Evolutionary conservation across 1,140 invertebrate species (phyloP), one percentile per base, ranked within the genome.

Genomic region (Caenorhabditis tropicalis): DNA sequence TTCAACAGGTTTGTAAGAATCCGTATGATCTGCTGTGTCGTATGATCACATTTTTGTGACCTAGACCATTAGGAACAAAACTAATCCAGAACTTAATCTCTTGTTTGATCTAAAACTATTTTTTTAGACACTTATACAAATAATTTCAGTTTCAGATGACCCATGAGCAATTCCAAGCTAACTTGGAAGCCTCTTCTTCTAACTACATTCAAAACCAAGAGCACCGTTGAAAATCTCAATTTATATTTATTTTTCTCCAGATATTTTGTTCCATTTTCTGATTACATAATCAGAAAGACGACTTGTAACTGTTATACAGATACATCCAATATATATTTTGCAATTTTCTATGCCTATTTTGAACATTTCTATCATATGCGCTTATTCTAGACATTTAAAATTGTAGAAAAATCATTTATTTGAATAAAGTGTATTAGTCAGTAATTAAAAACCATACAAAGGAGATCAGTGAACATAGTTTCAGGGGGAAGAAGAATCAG

Each of bases 301-400:
- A 3, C 12, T 24, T 43, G 65, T 74, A 74, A 39, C 65, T 74
- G 65, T 74, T 46, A 74, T 74, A 74, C 65, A 74, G 65, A 65
- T 43, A n/a, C 15, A 5, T 19, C 4, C 24, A 12, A 43, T 24
- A 21, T 24, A 12, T 74, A 74, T 74, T 74, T 74, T 24, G 12
- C 65, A 43, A 65, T 74, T 74, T 74, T 74, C 65, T 74, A 74
- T 74, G n/a, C 24, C 29, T 24, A 9, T 10, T 27, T 56, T 74
- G 2, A 10, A 74, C 12, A 43, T 74, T 74, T 24, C 7, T 24
- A 19, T 27, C 43, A 43, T 74, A 74, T 74, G 65, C 24, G 36
- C 65, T 43, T 74, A 74, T 74, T 74, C 33, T 74, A 74, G 65
- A 65, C 33, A 10, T 10, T 56, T 27, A 27, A n/a, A 27, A 10